Evolutionary conservation across 2,888 invertebrate genomes (phyloP), one percentile per base, ranked within the genome.

Genomic region (Parnassius apollo): DNA sequence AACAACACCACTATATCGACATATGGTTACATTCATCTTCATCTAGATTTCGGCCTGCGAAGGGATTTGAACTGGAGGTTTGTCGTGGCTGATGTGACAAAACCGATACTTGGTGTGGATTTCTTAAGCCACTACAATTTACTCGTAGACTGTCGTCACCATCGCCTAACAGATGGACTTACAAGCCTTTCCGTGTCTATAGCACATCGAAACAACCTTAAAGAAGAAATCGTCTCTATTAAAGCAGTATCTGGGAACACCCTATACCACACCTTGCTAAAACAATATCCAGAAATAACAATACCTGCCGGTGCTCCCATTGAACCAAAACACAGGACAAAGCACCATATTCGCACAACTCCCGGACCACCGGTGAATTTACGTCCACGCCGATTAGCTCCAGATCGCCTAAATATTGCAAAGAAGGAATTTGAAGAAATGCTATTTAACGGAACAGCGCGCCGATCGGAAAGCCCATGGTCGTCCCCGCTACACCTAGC

Each of bases 401-500:
- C 68, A 9, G 63, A 68, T 1, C 58, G 57, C 11, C 60, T 69
- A 7, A 60, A 55, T 44, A 59, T 64, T 11, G 64, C 63, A 10
- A 55, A 59, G 35, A 2, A 45, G 9, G 60, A 62, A 42, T 65
- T 65, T 44, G 63, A 63, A 9, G 35, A 44, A 2, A 66, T 69
- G 69, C 2, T 68, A 1, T 13, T n/a, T 1, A 53, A 25, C 44
- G 67, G 67, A 7, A 69, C 61, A 1, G 59, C 69, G 54, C 44
- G 72, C 10, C 67, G 67, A 35, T 70, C 71, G 25, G 62, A 68
- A 2, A 71, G 72, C 45, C 69, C 73, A 1, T 82, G 79, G 81
- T 66, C 80, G 1, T 74, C 73, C 7, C 76, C 78, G 74, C 65
- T 25, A 25, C 25, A 25, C 25, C 25, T 25, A 25, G 25, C 25